Percentiles rank a stretch among this genome's conserved stretches.
phyloP scores from a whole-genome alignment of 2,113 vertebrate species.

The Sebastes fasciatus region DNA sequence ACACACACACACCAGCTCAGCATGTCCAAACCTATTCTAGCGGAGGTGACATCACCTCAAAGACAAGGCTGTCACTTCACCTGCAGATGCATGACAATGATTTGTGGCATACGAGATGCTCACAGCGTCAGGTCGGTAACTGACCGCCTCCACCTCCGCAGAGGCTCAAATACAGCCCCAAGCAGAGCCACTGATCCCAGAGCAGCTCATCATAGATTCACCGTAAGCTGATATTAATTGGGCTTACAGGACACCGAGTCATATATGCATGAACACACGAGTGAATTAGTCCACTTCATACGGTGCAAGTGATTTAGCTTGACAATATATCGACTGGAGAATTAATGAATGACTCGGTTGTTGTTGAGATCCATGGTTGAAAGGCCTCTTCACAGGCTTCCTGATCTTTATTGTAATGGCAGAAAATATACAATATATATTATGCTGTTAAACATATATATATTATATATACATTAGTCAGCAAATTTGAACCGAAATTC shows the following conservation, averaged over 20 bases:
- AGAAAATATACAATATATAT: neutral
- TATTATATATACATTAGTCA: neutral
- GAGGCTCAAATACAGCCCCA: conserved; percentile 32
- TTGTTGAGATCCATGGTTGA: neutral
- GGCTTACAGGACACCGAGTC: neutral
- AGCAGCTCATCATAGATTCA: neutral
- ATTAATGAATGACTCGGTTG: neutral
- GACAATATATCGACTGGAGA: neutral
- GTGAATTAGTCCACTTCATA: neutral
- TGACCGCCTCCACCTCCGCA: conserved; percentile 42
- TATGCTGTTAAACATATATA: neutral
- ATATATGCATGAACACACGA: neutral
- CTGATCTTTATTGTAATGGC: neutral
- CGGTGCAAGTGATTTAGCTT: neutral
- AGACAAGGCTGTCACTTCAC: conserved; percentile 74
- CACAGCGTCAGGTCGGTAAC: conserved; percentile 37
- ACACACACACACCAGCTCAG: conserved; percentile 3
- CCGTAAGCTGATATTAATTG: conserved; percentile 20
- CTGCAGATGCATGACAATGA: conserved; percentile 61
- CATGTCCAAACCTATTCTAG: conserved; percentile 55
- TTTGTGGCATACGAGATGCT: conserved; percentile 29
- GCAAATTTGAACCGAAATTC: too few relatives aligned
- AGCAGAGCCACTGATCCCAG: conserved; percentile 33
- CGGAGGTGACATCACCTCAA: conserved; percentile 66
- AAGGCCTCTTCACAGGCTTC: too few relatives aligned